Evolutionary conservation across 2,888 invertebrate genomes (phyloP), one percentile per base, ranked within the genome.

Genomic region (Oligia fasciuncula): DNA sequence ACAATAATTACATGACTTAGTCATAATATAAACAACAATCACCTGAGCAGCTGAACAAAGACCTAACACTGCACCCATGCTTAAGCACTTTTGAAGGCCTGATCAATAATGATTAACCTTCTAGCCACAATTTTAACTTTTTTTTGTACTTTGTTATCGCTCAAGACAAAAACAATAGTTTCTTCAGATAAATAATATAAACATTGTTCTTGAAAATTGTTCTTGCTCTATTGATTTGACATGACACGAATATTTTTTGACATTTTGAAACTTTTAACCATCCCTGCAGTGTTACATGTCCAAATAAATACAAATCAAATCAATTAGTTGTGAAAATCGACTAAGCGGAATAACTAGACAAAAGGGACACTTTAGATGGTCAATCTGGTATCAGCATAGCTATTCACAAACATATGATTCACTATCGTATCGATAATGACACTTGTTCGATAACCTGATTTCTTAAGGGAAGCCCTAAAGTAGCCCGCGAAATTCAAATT

Each of bases 11-110:
- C 0, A 51, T 13, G 60, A 71, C 51, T n/a, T 51, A 46, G 49
- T 72, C 49, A 46, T 57, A 80, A 62, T n/a, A 79, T 72, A 76
- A 87, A 85, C 69, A 76, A 69, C 65, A 84, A 90, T 95, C 73
- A 97, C 98, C 97, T 97, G 97, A 72, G 97, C 97, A 86, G 97
- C 97, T 85, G 97, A 97, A 94, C 97, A 97, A 89, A 97, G 94
- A 69, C 97, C 97, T 84, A 98, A 92, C 73, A 97, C 97, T 71
- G 97, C 97, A 88, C 98, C 98, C 98, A 98, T 98, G 19, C 6
- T 77, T 70, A 62, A 13, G 43, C 35, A 79, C 73, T 81, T 66
- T 74, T 35, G 8, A 57, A 23, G 23, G 62, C 19, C 17, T 23
- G 49, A 40, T 13, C 35, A 73, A 29, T 60, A 68, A 35, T 49